Conservation (phyloP, 2,888 invertebrate species). For the Clivina fossor region DNA sequence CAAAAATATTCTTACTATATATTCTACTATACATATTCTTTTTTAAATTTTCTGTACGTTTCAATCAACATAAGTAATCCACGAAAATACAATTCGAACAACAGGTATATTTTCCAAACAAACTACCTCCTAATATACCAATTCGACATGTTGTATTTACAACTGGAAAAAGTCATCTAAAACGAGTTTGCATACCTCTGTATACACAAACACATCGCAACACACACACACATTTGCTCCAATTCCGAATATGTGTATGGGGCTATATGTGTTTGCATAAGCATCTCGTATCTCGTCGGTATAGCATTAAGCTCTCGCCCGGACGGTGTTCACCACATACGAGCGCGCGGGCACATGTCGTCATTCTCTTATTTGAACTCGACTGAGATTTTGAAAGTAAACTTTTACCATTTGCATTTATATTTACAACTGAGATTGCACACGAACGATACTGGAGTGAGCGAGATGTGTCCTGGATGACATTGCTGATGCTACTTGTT, state of each 20-base stretch:
- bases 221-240: not conserved
- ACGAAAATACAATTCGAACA: too few species aligned
- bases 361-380: constrained; percentile 30
- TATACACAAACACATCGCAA: not conserved
- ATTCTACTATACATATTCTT: too few species aligned
- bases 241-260: not conserved
- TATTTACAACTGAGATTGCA: constrained; percentile 35
- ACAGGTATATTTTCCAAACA: constrained; percentile 18
- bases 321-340: too few species aligned
- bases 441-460: constrained; percentile 8
- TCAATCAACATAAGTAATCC: too few species aligned
- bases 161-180: too few species aligned
- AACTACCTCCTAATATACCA: constrained; percentile 6
- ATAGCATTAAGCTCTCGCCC: constrained; percentile 15
- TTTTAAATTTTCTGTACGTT: too few species aligned
- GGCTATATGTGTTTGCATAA: not conserved
- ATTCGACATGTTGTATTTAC: constrained; percentile 18
- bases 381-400: constrained; percentile 26
- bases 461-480: constrained; percentile 5
- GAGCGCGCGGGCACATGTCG: constrained; percentile 11
- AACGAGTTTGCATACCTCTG: too few species aligned
- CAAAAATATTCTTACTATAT: too few species aligned
- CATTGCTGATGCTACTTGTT: too few species aligned
- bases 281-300: constrained; percentile 1
- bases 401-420: constrained; percentile 34